phyloP scores from a whole-genome alignment of 1,140 invertebrate genomes.

The Sitobion miscanthi region DNA sequence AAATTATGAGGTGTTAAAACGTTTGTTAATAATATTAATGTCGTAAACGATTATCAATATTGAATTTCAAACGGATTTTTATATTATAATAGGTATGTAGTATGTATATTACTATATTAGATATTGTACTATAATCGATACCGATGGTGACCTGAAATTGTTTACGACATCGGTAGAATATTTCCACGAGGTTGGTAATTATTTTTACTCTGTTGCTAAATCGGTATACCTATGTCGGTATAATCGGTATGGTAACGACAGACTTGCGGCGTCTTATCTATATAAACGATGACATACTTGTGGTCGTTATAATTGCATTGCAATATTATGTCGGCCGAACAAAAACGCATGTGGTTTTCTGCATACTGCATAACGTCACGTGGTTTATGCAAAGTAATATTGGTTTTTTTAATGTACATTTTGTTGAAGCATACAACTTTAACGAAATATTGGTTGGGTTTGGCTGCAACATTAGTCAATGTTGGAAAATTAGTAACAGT shows the following conservation, averaged over 20 bases:
- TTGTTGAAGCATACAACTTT: background rate
- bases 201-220: background rate
- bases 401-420: background rate
- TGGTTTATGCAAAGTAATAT: background rate
- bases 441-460: background rate
- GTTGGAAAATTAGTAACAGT: too few species aligned
- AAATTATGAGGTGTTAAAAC: background rate
- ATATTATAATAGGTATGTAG: background rate
- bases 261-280: background rate
- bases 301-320: background rate
- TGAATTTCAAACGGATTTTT: background rate
- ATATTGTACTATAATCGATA: background rate
- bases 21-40: background rate
- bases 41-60: background rate
- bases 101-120: too few species aligned
- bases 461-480: background rate
- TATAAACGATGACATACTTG: slow-evolving; percentile 23
- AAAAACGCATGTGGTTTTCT: background rate
- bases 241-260: background rate
- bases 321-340: background rate
- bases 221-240: background rate
- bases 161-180: background rate
- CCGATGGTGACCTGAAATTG: background rate
- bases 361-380: background rate
- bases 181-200: background rate